phyloP scores from a whole-genome alignment of 2,113 vertebrate genomes.

The Calidris pugnax region DNA sequence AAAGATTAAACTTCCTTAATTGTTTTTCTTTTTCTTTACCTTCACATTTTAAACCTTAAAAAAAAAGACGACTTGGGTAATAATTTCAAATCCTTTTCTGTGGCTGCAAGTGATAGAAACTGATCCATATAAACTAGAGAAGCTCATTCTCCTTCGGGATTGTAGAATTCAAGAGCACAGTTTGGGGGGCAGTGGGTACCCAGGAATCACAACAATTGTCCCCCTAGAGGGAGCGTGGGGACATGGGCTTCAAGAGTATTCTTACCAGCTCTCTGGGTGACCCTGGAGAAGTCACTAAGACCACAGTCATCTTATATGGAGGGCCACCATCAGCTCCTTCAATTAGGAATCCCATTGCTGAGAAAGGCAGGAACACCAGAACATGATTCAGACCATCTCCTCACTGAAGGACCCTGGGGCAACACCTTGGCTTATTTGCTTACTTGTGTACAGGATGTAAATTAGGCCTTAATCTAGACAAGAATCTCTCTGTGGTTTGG shows the following conservation, averaged over 20 bases:
- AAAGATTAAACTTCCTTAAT: background rate
- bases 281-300: background rate
- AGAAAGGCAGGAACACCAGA: background rate
- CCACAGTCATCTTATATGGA: background rate
- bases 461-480: background rate
- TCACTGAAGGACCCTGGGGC: background rate
- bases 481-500: background rate
- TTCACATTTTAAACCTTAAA: background rate
- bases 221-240: background rate
- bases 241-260: background rate
- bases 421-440: background rate
- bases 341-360: background rate
- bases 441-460: background rate
- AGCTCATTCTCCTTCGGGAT: background rate
- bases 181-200: background rate
- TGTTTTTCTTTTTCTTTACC: background rate
- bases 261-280: background rate
- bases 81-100: background rate
- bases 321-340: background rate
- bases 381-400: background rate
- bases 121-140: background rate
- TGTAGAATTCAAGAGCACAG: fast-evolving
- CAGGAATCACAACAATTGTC: background rate
- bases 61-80: background rate
- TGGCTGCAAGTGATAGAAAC: background rate